phyloP scores from a whole-genome alignment of 2,113 vertebrate species.

The Oncorhynchus nerka region DNA sequence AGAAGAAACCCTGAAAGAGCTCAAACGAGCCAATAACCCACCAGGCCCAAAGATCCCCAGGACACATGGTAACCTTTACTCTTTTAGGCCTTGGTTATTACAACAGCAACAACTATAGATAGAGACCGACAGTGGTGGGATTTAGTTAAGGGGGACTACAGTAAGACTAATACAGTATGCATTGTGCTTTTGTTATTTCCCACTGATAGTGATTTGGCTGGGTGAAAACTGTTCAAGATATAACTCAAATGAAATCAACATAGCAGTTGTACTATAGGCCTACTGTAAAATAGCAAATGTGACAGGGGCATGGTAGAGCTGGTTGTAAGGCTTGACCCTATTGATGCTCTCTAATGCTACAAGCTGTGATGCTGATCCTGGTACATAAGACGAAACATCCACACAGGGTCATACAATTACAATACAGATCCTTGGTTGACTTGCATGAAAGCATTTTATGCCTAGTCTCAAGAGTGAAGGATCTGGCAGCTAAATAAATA shows the following conservation, averaged over 20 bases:
- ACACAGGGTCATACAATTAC: slow-evolving; percentile 1
- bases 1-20: neutral
- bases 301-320: too few species aligned
- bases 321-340: neutral
- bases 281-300: too few species aligned
- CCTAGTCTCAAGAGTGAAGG: slow-evolving; percentile 51
- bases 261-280: too few species aligned
- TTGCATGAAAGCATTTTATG: slow-evolving; percentile 34
- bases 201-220: neutral
- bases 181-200: neutral
- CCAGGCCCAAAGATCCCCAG: neutral
- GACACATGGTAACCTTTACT: neutral
- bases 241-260: too few species aligned
- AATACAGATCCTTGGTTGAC: slow-evolving; percentile 23
- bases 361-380: neutral
- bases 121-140: neutral
- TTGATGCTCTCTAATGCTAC: neutral
- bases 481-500: slow-evolving; percentile 62
- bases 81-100: neutral
- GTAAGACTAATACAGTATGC: neutral
- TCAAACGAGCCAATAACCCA: neutral
- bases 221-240: neutral
- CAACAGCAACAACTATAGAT: neutral
- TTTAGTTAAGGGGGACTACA: neutral
- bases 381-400: neutral